Evolutionary conservation across 2,888 invertebrate genomes (phyloP), one percentile per base, ranked within the genome.

Genomic region (Metalampra italica): DNA sequence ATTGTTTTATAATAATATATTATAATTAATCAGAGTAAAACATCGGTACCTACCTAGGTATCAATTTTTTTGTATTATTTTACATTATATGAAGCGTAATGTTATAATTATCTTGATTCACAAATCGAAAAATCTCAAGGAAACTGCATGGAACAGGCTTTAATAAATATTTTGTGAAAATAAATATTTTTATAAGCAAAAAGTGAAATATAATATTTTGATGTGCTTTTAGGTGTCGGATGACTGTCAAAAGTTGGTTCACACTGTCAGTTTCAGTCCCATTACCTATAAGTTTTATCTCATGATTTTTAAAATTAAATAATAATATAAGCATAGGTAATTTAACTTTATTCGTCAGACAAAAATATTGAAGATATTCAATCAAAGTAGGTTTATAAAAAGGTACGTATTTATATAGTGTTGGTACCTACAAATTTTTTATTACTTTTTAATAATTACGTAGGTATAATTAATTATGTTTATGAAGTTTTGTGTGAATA

Each of bases 131-230:
- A 22, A 40, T 47, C 47, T 22, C 45, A 14, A 34, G 9, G 11
- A 52, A 53, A 55, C 39, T 60, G 60, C 60, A 56, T 55, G 60
- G 60, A 57, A 51, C 54, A 48, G 57, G 60, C 57, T 57, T 57
- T 57, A 57, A 55, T 50, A 51, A 43, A 42, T 12, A 50, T 48
- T 50, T 48, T 45, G 43, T 44, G 46, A 38, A 43, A 30, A 13
- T 13, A 40, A 14, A 43, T 30, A 49, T 52, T 46, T 52, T 52
- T 52, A 40, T 52, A 40, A 46, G 47, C 9, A 43, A 39, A 49
- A 46, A 43, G 12, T 43, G 36, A 43, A 40, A 36, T 7, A 46
- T 39, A 36, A 44, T 47, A 53, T 50, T 53, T 52, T 48, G 45
- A 46, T 48, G 46, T 47, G 47, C 50, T 45, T 50, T 53, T 50